Evolutionary conservation across 2,113 vertebrate genomes (phyloP).

Genomic region (Ranitomeya imitator): DNA sequence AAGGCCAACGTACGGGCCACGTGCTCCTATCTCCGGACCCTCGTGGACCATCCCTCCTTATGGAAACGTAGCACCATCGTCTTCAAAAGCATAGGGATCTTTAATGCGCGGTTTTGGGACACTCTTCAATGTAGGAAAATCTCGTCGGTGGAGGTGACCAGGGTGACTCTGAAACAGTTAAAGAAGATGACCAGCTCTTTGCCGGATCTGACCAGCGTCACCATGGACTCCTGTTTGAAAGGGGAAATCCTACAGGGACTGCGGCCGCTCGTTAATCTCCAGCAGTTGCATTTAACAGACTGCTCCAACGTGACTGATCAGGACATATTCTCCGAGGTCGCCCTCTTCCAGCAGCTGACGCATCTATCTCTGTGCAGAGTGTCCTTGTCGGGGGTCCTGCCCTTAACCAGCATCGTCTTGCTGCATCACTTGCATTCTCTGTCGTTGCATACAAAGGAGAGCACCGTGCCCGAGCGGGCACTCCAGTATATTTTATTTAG

Average conservation of each 20-base stretch:
- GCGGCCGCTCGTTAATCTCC: conserved; percentile 54
- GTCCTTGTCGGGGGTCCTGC: conserved; percentile 24
- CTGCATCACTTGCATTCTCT: conserved; percentile 56
- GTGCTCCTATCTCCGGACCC: conserved; percentile 56
- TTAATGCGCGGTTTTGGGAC: conserved; percentile 58
- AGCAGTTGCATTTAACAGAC: conserved; percentile 56
- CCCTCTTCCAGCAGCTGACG: conserved; percentile 56
- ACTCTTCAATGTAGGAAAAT: conserved; percentile 58
- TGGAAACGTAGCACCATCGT: conserved; percentile 61
- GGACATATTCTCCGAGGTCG: conserved; percentile 17
- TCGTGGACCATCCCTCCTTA: conserved; percentile 60
- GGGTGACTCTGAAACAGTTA: conserved; percentile 58
- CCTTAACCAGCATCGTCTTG: conserved; percentile 45
- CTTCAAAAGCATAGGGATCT: conserved; percentile 47
- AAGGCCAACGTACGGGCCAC: conserved; percentile 61
- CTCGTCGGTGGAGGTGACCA: conserved; percentile 58
- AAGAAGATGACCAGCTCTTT: conserved; percentile 50
- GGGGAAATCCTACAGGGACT: conserved; percentile 47
- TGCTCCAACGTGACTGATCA: conserved; percentile 44
- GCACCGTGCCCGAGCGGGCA: conserved; percentile 38
- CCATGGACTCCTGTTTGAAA: conserved; percentile 57
- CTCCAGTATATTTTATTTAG: conserved; percentile 52
- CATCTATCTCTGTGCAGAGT: conserved; percentile 61
- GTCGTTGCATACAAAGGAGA: conserved; percentile 58
- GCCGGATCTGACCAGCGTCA: conserved; percentile 58